phyloP scores from a whole-genome alignment of 2,113 vertebrate genomes.

The Guaruba guarouba region DNA sequence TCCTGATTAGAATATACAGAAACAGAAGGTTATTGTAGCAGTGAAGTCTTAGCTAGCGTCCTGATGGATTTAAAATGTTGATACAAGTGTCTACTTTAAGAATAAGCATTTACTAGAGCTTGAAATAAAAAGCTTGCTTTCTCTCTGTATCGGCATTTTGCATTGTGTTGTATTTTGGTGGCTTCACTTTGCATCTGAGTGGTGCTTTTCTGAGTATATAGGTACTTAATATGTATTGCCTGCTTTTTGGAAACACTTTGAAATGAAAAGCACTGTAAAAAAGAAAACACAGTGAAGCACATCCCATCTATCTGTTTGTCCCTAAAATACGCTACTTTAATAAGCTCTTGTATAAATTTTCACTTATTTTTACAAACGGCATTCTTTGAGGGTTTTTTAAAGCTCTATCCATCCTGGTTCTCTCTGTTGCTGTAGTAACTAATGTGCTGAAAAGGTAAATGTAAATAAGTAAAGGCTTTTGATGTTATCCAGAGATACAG shows the following conservation, averaged over 20 bases:
- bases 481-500: background rate
- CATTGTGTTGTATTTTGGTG: background rate
- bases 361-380: background rate
- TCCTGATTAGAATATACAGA: background rate
- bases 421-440: conserved; percentile 12
- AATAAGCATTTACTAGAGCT: background rate
- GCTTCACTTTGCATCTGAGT: background rate
- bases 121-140: background rate
- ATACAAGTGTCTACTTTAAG: background rate
- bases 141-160: background rate
- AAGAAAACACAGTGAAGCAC: background rate
- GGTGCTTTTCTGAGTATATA: background rate
- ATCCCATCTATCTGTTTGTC: background rate
- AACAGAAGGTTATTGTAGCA: background rate
- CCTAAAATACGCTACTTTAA: background rate
- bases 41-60: background rate
- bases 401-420: background rate
- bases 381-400: background rate
- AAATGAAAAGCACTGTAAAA: background rate
- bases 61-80: background rate
- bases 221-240: background rate
- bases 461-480: background rate
- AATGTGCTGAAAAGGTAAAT: background rate
- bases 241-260: background rate
- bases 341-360: background rate